Evolutionary conservation across 1,140 invertebrate genomes (phyloP).

Genomic region (Rhopalosiphum maidis): DNA sequence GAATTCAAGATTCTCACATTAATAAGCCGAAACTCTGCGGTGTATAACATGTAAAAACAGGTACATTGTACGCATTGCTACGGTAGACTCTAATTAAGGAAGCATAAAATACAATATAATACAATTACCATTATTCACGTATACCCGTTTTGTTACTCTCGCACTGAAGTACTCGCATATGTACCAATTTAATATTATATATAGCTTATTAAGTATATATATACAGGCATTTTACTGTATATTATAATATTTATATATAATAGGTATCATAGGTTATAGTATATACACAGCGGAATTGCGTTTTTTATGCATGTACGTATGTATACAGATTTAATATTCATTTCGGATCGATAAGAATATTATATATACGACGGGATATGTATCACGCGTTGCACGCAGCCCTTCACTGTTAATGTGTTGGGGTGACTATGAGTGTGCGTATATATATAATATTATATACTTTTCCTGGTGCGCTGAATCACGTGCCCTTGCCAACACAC

Average conservation of each 20-base stretch:
- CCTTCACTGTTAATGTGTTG: not conserved
- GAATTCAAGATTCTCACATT: no score
- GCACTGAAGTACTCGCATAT: not conserved
- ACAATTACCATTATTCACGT: not conserved
- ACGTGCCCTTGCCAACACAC: constrained; percentile 3
- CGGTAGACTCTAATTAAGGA: not conserved
- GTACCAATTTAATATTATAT: not conserved
- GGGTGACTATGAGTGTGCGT: not conserved
- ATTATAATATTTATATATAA: not conserved
- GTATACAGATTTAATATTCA: not conserved
- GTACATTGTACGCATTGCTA: not conserved
- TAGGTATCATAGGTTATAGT: not conserved
- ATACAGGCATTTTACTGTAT: not conserved
- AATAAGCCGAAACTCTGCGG: not conserved
- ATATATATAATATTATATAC: not conserved
- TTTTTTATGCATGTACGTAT: not conserved
- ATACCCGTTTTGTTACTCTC: not conserved
- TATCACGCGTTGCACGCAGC: not conserved
- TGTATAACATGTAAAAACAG: not conserved
- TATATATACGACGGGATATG: not conserved
- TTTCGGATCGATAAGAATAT: not conserved
- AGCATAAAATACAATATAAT: not conserved
- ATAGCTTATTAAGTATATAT: not conserved
- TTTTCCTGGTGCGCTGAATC: not conserved
- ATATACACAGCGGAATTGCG: not conserved